Evolutionary conservation across 1,140 invertebrate genomes (phyloP), one percentile per base, ranked within the genome.

Genomic region (Bradysia coprophila): DNA sequence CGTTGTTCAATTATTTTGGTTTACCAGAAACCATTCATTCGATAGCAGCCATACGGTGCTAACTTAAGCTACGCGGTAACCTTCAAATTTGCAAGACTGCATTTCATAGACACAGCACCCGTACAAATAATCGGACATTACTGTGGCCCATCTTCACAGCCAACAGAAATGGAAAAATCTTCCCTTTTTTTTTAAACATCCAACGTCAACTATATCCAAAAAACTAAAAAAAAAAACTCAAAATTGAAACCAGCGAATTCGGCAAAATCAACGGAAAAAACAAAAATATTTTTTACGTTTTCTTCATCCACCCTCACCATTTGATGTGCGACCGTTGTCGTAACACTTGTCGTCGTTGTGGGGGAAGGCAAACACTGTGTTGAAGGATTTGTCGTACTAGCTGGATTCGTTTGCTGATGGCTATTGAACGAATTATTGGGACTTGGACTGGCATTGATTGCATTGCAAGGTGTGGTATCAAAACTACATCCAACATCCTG

Each of bases 401-500:
- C 24, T 28, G 24, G 24, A 28, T 28, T 28, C 13, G 24, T 28
- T 28, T 28, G 24, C 24, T 28, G 24, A 28, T 28, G 6, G 24
- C 6, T 28, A 28, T 28, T 28, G 24, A 6, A 28, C 13, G 24
- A 8, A 28, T 28, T 28, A 28, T 28, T 28, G 13, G 24, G 24
- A 28, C 6, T 28, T 13, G 24, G 24, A 28, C 13, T 28, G 24
- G 24, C 24, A 28, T 28, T 28, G 6, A 36, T 39, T 43, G 34
- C 22, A 39, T 21, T 32, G 31, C n/a, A 40, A 38, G 45, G 24
- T 43, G 28, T 11, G 22, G 11, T 21, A 19, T 33, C 28, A 21
- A 13, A 21, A 41, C 23, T 38, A 6, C 21, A 45, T 31, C 58
- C 33, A 13, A 28, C 56, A 66, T 77, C 74, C 68, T 76, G 75